Evolutionary conservation across 2,113 vertebrate genomes (phyloP), one percentile per base, ranked within the genome.

Genomic region (Anolis carolinensis): DNA sequence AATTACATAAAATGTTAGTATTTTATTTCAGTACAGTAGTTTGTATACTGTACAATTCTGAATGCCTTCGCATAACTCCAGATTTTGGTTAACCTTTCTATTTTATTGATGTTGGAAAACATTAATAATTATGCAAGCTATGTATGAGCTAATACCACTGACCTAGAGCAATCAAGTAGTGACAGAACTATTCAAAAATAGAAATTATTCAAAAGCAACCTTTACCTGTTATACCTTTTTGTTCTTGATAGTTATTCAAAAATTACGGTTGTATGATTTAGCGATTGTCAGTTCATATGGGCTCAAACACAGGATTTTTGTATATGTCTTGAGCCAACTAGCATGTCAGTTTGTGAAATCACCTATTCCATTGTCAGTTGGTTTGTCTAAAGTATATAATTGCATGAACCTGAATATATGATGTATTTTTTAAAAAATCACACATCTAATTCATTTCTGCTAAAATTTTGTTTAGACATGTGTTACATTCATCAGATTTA

Each of bases 401-500:
- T 90, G 72, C 71, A 71, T 85, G 81, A 67, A 76, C 85, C 52
- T 74, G 25, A 79, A 30, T 88, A 91, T 88, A 55, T 79, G n/a
- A 90, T 7, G 71, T 86, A n/a, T 79, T 91, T 36, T 79, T 52
- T 86, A 85, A 9, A n/a, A 34, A 83, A 87, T 71, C 87, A 21
- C 21, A 92, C 34, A 82, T 90, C 62, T 65, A 91, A 79, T 92
- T 87, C 86, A 88, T 81, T 81, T 44, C 32, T 89, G 79, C 4
- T 11, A 65, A 89, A 93, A 90, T 36, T 92, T 86, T 83, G 89
- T 91, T 90, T 79, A 55, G 88, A 88, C 92, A 84, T 90, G 75
- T 82, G 16, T 92, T 90, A 88, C 85, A 88, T 93, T 92, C 87
- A 90, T 87, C 81, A 85, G 80, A 90, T 87, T 81, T 89, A 86